These are phyloP conservation scores for Seladonia tumulorum DNA, from an alignment of 2,888 invertebrate species.

Conservation along the genomic window DNA sequence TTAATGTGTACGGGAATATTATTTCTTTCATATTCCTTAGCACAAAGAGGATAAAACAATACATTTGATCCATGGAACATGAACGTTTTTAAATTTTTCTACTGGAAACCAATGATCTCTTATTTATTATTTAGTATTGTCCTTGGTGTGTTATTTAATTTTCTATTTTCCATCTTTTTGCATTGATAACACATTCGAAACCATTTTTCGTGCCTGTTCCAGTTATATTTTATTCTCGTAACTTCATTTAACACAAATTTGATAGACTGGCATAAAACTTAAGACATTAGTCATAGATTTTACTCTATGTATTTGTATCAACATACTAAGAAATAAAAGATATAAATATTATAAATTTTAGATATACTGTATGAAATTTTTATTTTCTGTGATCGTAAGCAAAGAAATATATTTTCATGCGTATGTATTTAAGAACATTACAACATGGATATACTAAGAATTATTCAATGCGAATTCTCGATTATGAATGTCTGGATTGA, in stretches of 20 bases:
- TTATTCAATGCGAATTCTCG: constrained; percentile 11
- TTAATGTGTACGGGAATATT: constrained; percentile 23
- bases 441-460: constrained; percentile 12
- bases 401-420: constrained; percentile 24
- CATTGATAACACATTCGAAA: not conserved
- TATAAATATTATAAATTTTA: constrained; percentile 42
- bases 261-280: constrained; percentile 28
- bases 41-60: constrained; percentile 15
- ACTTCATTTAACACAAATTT: constrained; percentile 41
- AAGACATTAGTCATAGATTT: constrained; percentile 46
- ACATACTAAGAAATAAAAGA: constrained; percentile 54
- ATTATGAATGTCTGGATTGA: constrained; percentile 4
- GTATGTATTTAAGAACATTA: constrained; percentile 6
- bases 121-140: not conserved
- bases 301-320: constrained; percentile 51
- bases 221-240: constrained; percentile 10
- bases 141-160: not conserved
- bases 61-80: constrained; percentile 14
- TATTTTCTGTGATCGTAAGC: constrained; percentile 13
- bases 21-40: not conserved
- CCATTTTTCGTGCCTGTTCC: not conserved
- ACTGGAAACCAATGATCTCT: constrained; percentile 19
- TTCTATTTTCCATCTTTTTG: not conserved
- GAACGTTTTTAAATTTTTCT: constrained; percentile 18
- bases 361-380: constrained; percentile 43